A percentile compares a stretch with the other conserved stretches of the same genome.
Conservation (phyloP, 2,797 vertebrate genomes). For the Notamacropus eugenii region DNA sequence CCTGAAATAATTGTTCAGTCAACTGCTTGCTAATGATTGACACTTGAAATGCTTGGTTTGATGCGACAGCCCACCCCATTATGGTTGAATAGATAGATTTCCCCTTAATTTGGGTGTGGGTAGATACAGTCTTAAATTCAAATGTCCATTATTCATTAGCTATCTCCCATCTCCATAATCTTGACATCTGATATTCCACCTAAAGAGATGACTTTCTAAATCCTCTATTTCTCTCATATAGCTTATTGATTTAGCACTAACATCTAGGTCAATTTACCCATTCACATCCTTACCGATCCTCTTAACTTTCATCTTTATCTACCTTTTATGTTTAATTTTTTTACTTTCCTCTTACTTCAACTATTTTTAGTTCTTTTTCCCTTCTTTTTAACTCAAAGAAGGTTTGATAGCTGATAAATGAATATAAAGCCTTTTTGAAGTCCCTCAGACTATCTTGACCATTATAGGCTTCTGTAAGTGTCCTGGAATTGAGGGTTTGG, state of each 20-base stretch:
- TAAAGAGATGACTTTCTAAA: not conserved
- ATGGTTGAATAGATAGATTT: not conserved
- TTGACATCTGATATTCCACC: not conserved
- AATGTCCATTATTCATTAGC: not conserved
- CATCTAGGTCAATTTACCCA: not conserved
- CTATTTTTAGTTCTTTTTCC: not conserved
- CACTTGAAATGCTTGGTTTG: not conserved
- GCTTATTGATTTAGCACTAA: not conserved
- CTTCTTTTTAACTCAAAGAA: slow-evolving; percentile 16
- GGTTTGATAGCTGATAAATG: not conserved
- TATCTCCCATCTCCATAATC: not conserved
- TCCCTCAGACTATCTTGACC: rapidly evolving
- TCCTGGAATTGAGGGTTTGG: not conserved
- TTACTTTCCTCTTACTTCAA: slow-evolving; percentile 19
- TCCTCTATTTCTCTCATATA: not conserved
- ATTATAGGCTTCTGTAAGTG: not conserved
- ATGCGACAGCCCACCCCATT: not conserved
- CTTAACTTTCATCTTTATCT: not conserved
- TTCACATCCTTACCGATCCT: slow-evolving; percentile 10
- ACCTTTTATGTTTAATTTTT: not conserved
- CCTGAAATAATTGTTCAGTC: not conserved
- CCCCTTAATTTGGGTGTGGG: not conserved
- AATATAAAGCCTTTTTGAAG: not conserved
- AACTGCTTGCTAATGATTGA: not conserved
- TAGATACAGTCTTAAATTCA: not conserved